These are phyloP conservation scores for Drosophila falleni DNA, from an alignment of 2,888 invertebrate species.

Conservation along the genomic window DNA sequence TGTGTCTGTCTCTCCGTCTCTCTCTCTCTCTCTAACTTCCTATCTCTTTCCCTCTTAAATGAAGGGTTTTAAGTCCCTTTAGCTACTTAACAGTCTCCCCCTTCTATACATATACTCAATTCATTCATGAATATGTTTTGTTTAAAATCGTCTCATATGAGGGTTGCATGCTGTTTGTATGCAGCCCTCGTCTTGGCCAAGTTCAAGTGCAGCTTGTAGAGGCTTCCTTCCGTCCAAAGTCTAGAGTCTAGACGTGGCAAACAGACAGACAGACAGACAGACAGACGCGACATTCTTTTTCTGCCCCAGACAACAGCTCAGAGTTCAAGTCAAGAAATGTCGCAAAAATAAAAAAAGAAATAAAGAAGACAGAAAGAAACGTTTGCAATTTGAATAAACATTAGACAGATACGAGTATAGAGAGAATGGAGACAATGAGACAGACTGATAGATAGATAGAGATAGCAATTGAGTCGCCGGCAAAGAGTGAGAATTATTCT, in stretches of 20 bases:
- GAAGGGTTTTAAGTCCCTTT: slow-evolving; percentile 21
- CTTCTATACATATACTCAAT: slow-evolving; percentile 41
- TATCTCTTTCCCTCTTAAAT: neutral
- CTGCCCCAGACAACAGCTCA: slow-evolving; percentile 47
- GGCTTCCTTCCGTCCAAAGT: slow-evolving; percentile 46
- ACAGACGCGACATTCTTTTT: slow-evolving; percentile 7
- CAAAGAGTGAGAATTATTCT: slow-evolving; percentile 58
- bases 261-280: slow-evolving; percentile 8
- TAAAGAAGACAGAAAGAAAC: slow-evolving; percentile 5
- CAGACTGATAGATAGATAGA: slow-evolving; percentile 4
- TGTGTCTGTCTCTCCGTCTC: slow-evolving; percentile 32
- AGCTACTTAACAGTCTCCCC: slow-evolving; percentile 41
- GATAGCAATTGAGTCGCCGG: neutral
- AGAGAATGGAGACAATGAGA: slow-evolving; percentile 6
- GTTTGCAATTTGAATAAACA: slow-evolving; percentile 66
- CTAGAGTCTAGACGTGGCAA: slow-evolving; percentile 47
- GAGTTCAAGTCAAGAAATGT: slow-evolving; percentile 52
- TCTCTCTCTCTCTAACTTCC: neutral
- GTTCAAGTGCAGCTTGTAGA: slow-evolving; percentile 72
- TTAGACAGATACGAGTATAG: slow-evolving; percentile 34
- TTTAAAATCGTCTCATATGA: slow-evolving; percentile 19
- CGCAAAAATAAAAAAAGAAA: slow-evolving; percentile 21
- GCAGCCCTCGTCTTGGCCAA: slow-evolving; percentile 42
- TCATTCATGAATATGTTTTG: slow-evolving; percentile 55
- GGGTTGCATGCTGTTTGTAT: slow-evolving; percentile 21